Evolutionary conservation across 2,797 vertebrate species (phyloP).

Genomic region (Semaprochilodus insignis): DNA sequence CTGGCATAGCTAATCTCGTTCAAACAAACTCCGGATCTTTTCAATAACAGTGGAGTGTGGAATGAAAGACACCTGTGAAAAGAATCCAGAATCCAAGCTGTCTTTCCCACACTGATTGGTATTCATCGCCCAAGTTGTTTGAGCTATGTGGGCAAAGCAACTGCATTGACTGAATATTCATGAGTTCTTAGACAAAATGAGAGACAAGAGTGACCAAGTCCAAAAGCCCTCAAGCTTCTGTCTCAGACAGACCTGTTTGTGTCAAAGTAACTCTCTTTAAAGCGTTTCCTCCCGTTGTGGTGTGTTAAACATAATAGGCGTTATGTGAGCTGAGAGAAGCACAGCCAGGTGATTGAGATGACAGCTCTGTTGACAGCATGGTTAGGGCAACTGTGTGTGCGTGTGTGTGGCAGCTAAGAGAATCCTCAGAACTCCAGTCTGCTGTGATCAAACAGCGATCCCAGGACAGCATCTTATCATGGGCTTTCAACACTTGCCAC

Average conservation of each 20-base stretch:
- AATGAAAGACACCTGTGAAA: slow-evolving; percentile 26
- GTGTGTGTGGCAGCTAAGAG: neutral
- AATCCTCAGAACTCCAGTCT: neutral
- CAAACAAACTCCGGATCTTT: neutral
- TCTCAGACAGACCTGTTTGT: slow-evolving; percentile 14
- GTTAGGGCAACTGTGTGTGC: slow-evolving; percentile 1
- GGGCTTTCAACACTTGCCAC: slow-evolving; percentile 32
- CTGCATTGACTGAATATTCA: slow-evolving; percentile 35
- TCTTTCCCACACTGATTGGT: slow-evolving; percentile 39
- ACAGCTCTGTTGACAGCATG: slow-evolving; percentile 11
- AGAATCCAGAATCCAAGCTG: neutral
- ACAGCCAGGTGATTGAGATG: neutral
- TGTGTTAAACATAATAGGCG: slow-evolving; percentile 6
- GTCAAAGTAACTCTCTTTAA: slow-evolving; percentile 15
- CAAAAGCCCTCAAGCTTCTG: neutral
- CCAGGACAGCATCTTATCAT: slow-evolving; percentile 31
- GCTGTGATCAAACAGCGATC: slow-evolving; percentile 25
- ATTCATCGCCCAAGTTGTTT: slow-evolving; percentile 20
- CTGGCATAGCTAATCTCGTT: neutral
- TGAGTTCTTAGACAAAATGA: slow-evolving; percentile 25
- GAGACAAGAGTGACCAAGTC: slow-evolving; percentile 24
- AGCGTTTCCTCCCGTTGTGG: slow-evolving; percentile 8
- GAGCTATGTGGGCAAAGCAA: slow-evolving; percentile 18
- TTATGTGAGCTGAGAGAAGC: neutral
- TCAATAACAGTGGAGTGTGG: neutral